These are phyloP conservation scores for Pelosia muscerda DNA, from an alignment of 2,888 invertebrate genomes.

Conservation along the genomic window DNA sequence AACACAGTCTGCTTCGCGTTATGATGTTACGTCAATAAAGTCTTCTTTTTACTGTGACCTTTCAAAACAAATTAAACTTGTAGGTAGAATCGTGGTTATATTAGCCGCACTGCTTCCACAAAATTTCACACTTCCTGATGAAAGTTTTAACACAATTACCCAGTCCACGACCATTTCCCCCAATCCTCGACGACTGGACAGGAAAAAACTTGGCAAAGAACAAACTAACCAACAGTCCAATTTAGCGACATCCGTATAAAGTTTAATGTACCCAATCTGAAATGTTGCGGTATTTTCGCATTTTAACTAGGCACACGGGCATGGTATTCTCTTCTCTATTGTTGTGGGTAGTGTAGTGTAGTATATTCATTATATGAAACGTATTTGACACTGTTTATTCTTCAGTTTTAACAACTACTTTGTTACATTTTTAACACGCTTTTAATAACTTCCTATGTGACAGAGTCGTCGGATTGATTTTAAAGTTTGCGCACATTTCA, in stretches of 20 bases:
- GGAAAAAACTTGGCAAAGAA: slow-evolving; percentile 84
- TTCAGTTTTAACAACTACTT: too few species aligned
- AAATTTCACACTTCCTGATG: slow-evolving; percentile 84
- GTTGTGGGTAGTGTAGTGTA: slow-evolving; percentile 17
- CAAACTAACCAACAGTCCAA: slow-evolving; percentile 84
- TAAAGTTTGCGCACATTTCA: too few species aligned
- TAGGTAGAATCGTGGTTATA: slow-evolving; percentile 67
- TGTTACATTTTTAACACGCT: too few species aligned
- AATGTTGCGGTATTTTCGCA: slow-evolving; percentile 74
- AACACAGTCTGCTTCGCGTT: slow-evolving; percentile 22
- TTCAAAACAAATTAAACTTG: slow-evolving; percentile 79
- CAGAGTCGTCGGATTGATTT: too few species aligned
- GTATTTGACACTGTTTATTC: slow-evolving; percentile 9
- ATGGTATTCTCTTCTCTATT: slow-evolving; percentile 36
- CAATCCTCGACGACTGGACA: slow-evolving; percentile 77
- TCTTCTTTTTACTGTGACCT: slow-evolving; percentile 52
- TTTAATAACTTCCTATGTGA: too few species aligned
- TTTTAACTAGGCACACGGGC: slow-evolving; percentile 70
- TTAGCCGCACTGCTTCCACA: slow-evolving; percentile 71
- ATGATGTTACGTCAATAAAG: slow-evolving; percentile 50
- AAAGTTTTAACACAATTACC: slow-evolving; percentile 86
- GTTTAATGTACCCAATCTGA: slow-evolving; percentile 85
- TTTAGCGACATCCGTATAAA: slow-evolving; percentile 83
- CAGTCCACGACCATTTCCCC: slow-evolving; percentile 78
- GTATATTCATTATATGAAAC: slow-evolving; percentile 34